These are phyloP conservation scores for Empis livida DNA, from an alignment of 2,888 invertebrate genomes.

Conservation along the genomic window DNA sequence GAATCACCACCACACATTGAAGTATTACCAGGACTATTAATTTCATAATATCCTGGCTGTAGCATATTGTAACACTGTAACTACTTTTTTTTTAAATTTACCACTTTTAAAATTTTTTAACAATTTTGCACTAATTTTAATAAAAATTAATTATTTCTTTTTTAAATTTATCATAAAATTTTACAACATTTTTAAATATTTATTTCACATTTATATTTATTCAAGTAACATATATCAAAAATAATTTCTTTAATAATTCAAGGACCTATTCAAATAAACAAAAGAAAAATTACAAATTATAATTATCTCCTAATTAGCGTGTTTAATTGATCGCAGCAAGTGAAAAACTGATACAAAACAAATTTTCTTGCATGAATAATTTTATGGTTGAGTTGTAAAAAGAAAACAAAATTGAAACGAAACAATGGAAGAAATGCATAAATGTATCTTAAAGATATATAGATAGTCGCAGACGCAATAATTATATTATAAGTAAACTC, in stretches of 20 bases:
- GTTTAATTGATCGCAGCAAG: background rate
- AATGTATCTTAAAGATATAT: too few relatives aligned
- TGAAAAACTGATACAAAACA: background rate
- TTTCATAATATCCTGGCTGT: conserved; percentile 6
- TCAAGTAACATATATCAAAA: background rate
- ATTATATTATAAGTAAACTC: too few relatives aligned
- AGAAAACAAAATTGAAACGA: too few relatives aligned
- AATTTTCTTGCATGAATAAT: background rate
- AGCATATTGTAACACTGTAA: background rate
- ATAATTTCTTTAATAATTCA: background rate
- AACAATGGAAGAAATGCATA: too few relatives aligned
- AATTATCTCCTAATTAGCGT: background rate
- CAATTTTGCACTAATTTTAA: background rate
- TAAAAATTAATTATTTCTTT: too few relatives aligned
- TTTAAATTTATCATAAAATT: background rate
- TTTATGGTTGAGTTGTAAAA: too few relatives aligned
- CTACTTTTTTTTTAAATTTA: background rate
- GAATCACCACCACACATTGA: conserved; percentile 17
- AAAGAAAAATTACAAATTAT: too few relatives aligned
- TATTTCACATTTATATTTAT: background rate
- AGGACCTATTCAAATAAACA: background rate
- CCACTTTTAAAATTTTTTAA: background rate
- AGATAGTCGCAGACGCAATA: too few relatives aligned
- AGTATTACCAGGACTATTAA: background rate
- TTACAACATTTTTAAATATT: background rate